Percentiles rank a stretch among this genome's conserved stretches.
These are phyloP conservation scores for Carabus problematicus DNA, from an alignment of 2,888 invertebrate genomes.

Conservation along the genomic window DNA sequence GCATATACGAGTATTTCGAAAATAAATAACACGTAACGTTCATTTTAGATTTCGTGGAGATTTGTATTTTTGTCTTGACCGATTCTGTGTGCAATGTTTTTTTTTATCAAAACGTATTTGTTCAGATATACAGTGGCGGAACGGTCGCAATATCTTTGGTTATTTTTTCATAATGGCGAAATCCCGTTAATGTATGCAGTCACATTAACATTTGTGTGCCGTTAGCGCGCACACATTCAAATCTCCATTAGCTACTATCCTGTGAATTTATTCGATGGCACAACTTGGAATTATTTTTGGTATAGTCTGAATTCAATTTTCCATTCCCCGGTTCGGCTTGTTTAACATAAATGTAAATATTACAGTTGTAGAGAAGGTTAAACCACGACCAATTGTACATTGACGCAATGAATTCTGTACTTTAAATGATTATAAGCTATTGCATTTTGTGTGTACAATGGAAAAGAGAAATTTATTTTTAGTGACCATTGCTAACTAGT, in stretches of 20 bases:
- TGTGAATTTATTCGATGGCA: constrained; percentile 34
- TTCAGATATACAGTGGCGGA: too few relatives aligned
- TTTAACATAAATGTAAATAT: constrained; percentile 10
- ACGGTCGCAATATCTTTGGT: background rate
- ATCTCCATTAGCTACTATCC: constrained; percentile 40
- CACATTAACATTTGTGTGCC: constrained; percentile 32
- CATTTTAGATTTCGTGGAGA: background rate
- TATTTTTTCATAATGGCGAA: constrained; percentile 24
- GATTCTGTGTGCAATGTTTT: too few relatives aligned
- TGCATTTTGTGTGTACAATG: background rate
- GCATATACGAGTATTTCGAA: too few relatives aligned
- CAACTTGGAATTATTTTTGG: constrained; percentile 35
- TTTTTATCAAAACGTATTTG: too few relatives aligned
- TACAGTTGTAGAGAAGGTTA: constrained; percentile 17
- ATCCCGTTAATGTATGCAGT: constrained; percentile 33
- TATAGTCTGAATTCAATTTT: constrained; percentile 31
- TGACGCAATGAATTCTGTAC: constrained; percentile 1
- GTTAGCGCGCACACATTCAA: constrained; percentile 29
- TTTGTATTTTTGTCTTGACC: constrained; percentile 8
- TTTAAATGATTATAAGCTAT: background rate
- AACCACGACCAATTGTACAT: constrained; percentile 25
- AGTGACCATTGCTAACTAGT: constrained; percentile 11
- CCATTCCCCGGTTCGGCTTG: background rate
- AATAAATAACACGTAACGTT: too few relatives aligned
- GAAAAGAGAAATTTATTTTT: constrained; percentile 21